Evolutionary conservation across 2,888 invertebrate genomes (phyloP), one percentile per base, ranked within the genome.

Genomic region (Platycheirus rosarum): DNA sequence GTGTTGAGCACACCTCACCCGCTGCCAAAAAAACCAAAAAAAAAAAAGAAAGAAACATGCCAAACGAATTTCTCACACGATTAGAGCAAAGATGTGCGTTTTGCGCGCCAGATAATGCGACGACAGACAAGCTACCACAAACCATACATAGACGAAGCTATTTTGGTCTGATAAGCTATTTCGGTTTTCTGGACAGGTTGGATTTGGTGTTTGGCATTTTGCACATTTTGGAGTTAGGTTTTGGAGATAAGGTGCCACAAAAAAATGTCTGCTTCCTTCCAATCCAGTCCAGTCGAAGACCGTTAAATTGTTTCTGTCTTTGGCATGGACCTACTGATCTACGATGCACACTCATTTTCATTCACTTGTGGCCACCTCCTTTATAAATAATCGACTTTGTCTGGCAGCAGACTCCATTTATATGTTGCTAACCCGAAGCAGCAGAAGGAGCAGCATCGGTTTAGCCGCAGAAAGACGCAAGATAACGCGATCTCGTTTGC

Each of bases 401-500:
- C 75, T 76, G 76, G 51, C 60, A 53, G 46, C 66, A 57, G 65
- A 65, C 60, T 80, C 69, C 75, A 75, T 65, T 57, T 70, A 57
- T 53, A 20, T 18, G 4, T 32, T 8, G 55, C 53, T 13, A 49
- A 57, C 23, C 26, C 62, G 40, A 57, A 63, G 79, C 49, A 44
- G 49, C 60, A 32, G 6, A 2, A 20, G 53, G 8, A 55, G 29
- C 46, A 20, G 63, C 55, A 69, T 55, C 40, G 49, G 55, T 70
- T 69, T 5, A 71, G 57, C 69, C 69, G 44, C 60, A 75, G 69
- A 75, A 65, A 51, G 75, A 46, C 70, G 70, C 76, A 65, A 80
- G 80, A 80, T 80, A 80, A 76, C 46, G 66, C 76, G 76, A 80
- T 80, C 76, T 71, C 80, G 65, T 76, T 80, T 76, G 80, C 76